These are phyloP conservation scores for Dallia pectoralis DNA, from an alignment of 2,797 vertebrate genomes.

Conservation along the genomic window DNA sequence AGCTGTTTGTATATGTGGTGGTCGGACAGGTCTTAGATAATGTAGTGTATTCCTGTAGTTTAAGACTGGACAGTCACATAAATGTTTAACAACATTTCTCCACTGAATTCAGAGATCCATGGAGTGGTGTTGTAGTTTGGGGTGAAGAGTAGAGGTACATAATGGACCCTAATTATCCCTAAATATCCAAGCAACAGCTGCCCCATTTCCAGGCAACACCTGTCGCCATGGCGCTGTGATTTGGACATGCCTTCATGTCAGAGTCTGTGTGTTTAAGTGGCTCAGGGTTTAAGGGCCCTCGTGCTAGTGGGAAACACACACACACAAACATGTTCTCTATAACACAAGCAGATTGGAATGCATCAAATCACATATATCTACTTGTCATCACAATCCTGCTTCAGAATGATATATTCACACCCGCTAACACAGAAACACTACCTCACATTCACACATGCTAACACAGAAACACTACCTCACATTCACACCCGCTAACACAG, in stretches of 20 bases:
- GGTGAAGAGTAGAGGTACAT: slow-evolving; percentile 24
- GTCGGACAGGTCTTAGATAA: too few relatives aligned
- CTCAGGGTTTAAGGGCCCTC: slow-evolving; percentile 29
- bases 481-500: too few relatives aligned
- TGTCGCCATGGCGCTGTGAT: slow-evolving; percentile 65
- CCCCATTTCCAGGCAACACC: slow-evolving; percentile 70
- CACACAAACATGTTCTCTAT: background rate
- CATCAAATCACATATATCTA: background rate
- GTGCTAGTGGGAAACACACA: slow-evolving; percentile 21
- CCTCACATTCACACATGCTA: background rate
- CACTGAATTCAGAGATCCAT: slow-evolving; percentile 18
- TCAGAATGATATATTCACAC: background rate
- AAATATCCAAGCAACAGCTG: slow-evolving; percentile 72
- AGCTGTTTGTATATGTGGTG: too few relatives aligned
- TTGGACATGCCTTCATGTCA: slow-evolving; percentile 62
- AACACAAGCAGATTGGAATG: background rate
- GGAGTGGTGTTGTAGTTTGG: background rate
- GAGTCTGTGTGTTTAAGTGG: slow-evolving; percentile 53
- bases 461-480: background rate
- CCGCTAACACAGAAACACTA: too few relatives aligned
- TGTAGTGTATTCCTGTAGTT: background rate
- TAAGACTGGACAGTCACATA: background rate
- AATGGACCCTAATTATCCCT: slow-evolving; percentile 52
- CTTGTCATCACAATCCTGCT: background rate
- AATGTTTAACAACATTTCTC: slow-evolving; percentile 5